Evolutionary conservation across 2,888 invertebrate genomes (phyloP), one percentile per base, ranked within the genome.

Genomic region (Achlya flavicornis): DNA sequence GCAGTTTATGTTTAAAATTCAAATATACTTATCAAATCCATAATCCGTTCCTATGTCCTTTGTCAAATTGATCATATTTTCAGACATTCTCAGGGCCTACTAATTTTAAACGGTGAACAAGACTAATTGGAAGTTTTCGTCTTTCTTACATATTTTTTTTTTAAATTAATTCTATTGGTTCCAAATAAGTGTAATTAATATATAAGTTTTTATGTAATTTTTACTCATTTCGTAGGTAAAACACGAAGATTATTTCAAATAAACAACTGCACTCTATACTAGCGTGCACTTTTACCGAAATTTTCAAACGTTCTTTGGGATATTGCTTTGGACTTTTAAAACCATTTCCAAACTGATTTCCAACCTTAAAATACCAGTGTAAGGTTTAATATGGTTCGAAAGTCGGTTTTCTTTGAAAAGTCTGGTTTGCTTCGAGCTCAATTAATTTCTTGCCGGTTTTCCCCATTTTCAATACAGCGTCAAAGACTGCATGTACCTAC

Each of bases 371-470:
- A 0, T 16, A 16, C 19, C 33, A 16, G 12, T 41, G 4, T 35
- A 64, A 4, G 38, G 64, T 61, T 16, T 0, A n/a, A 60, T 59
- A 58, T 63, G 8, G 10, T 14, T 33, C 60, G 38, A 26, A 33
- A 33, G 26, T 12, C 4, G 7, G 38, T 14, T 67, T 74, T 71
- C 79, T 81, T 81, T 77, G 80, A 79, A 75, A 75, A 73, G 69
- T 74, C 71, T 67, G 66, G 69, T 68, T 46, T 67, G 70, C 64
- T 71, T 72, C 71, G 66, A 69, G 80, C 83, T 85, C 86, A 86
- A 87, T 88, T 88, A 86, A 85, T 84, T 86, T 81, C 83, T 86
- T 82, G 53, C 53, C 19, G 19, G 7, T 19, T 53, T 53, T 19
- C 76, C 65, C 75, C 74, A 76, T 79, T 84, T 81, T 86, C 85